Conservation (phyloP, 2,797 vertebrate species). For the Chiroxiphia lanceolata region DNA sequence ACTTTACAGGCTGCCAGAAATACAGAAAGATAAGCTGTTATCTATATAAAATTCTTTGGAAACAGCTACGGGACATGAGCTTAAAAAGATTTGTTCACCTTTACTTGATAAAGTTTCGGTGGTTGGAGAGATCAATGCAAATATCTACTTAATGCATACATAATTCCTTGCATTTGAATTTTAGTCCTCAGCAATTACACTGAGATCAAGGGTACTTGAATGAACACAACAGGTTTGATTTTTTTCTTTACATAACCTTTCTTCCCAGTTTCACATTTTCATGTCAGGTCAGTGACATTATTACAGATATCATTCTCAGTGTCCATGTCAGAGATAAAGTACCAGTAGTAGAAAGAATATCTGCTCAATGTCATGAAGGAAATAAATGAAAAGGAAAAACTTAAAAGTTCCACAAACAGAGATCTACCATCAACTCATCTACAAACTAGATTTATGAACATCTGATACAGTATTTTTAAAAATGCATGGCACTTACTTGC, state of each 20-base stretch:
- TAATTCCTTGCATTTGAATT: not conserved
- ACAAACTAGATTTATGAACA: not conserved
- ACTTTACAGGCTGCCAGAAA: not conserved
- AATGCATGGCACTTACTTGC: not conserved
- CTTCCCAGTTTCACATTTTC: not conserved
- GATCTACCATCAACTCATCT: not conserved
- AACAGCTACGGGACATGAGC: not conserved
- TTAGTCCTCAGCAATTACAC: not conserved
- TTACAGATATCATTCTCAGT: not conserved
- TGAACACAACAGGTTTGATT: not conserved
- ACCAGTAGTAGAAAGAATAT: not conserved
- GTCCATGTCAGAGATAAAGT: not conserved
- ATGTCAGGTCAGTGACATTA: not conserved
- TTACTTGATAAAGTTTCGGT: not conserved
- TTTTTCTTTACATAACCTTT: not conserved
- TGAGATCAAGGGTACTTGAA: not conserved
- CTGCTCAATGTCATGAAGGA: not conserved
- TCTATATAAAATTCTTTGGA: not conserved
- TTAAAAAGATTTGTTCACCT: not conserved
- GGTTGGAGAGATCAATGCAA: not conserved
- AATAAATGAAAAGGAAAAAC: constrained; percentile 8
- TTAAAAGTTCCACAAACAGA: not conserved
- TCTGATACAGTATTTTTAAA: not conserved
- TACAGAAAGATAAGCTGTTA: not conserved
- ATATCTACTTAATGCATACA: not conserved